Evolutionary conservation across 2,888 invertebrate genomes (phyloP).

Genomic region (Romanomermis culicivorax): DNA sequence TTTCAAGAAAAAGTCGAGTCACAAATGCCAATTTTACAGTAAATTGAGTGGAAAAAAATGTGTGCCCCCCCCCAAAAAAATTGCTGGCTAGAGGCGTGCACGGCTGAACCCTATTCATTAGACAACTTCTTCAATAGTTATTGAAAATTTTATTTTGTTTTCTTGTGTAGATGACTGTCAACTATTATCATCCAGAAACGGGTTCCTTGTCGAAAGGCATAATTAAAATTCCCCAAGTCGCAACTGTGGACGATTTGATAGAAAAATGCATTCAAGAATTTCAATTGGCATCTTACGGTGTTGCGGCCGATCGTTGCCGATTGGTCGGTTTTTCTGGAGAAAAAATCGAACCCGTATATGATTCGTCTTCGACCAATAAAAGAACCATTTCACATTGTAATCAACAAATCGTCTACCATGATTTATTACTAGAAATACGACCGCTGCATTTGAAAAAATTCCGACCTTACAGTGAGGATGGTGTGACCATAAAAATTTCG

Average conservation of each 20-base stretch:
- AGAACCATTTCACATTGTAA: constrained; percentile 33
- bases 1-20: no score
- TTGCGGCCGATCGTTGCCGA: constrained; percentile 45
- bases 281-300: constrained; percentile 39
- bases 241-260: constrained; percentile 41
- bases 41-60: no score
- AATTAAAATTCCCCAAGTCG: constrained; percentile 40
- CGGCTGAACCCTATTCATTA: no score
- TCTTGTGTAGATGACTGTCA: no score
- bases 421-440: constrained; percentile 46
- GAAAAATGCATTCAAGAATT: constrained; percentile 40
- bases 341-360: neutral
- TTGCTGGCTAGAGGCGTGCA: no score
- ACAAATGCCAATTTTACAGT: no score
- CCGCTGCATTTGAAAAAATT: constrained; percentile 39
- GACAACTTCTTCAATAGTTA: no score
- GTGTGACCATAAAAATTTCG: no score
- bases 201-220: constrained; percentile 36
- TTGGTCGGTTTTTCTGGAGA: constrained; percentile 31
- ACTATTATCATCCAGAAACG: neutral
- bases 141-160: no score
- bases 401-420: constrained; percentile 35
- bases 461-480: constrained; percentile 43
- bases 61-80: no score
- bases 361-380: neutral